phyloP scores from a whole-genome alignment of 2,797 vertebrate genomes.

The Poeciliopsis turneri region DNA sequence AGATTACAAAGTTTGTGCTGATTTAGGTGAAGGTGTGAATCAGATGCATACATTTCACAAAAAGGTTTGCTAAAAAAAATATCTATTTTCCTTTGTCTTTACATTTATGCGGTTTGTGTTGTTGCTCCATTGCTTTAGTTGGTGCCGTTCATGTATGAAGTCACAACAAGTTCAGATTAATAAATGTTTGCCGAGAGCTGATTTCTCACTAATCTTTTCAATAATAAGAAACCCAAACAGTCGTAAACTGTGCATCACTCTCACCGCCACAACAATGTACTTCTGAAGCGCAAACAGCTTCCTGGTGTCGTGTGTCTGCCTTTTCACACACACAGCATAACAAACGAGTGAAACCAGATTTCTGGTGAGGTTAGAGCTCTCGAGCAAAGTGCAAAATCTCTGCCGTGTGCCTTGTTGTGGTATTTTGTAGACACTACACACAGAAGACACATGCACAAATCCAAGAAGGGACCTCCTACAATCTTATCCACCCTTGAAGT shows the following conservation, averaged over 20 bases:
- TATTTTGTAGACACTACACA: conserved; percentile 25
- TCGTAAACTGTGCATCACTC: neutral
- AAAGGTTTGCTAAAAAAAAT: neutral
- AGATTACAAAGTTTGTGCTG: neutral
- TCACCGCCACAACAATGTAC: neutral
- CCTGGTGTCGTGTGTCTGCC: conserved; percentile 2
- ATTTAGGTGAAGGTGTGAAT: neutral
- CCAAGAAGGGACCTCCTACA: conserved; percentile 66
- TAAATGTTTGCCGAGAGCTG: neutral
- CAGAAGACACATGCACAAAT: conserved; percentile 28
- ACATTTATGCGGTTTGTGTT: neutral
- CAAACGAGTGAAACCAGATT: neutral
- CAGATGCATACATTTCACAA: neutral
- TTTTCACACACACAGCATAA: neutral
- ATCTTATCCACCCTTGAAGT: conserved; percentile 58
- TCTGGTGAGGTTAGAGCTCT: neutral
- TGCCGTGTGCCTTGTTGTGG: neutral
- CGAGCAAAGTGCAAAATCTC: neutral
- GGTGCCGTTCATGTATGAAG: neutral
- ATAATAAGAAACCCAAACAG: neutral
- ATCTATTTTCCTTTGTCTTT: neutral
- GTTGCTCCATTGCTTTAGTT: neutral
- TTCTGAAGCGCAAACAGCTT: conserved; percentile 6
- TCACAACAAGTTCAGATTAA: neutral
- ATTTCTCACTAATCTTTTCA: neutral